phyloP scores from a whole-genome alignment of 2,888 invertebrate genomes.

The Pachydiplax longipennis region DNA sequence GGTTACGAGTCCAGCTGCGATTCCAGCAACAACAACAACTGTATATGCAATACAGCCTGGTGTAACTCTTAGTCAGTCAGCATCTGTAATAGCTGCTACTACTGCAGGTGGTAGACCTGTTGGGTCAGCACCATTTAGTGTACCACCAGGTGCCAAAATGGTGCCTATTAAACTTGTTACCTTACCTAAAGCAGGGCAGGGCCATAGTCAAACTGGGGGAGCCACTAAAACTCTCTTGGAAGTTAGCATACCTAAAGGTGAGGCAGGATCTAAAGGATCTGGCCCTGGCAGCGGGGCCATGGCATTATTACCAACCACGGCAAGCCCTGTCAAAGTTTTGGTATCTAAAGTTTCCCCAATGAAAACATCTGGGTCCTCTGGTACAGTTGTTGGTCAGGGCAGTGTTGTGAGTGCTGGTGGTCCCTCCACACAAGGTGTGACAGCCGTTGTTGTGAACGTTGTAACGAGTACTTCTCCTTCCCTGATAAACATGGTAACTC shows the following conservation, averaged over 20 bases:
- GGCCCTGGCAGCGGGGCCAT: conserved; percentile 47
- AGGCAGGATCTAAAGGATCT: conserved; percentile 41
- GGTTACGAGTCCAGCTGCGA: background rate
- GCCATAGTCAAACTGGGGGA: conserved; percentile 46
- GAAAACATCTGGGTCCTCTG: conserved; percentile 48
- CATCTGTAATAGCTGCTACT: conserved; percentile 50
- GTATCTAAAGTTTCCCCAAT: conserved; percentile 53
- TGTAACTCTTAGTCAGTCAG: conserved; percentile 47
- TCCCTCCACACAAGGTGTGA: conserved; percentile 38
- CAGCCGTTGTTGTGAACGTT: conserved; percentile 46
- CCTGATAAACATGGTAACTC: conserved; percentile 45
- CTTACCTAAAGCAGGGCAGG: conserved; percentile 53
- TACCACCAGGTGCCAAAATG: conserved; percentile 55
- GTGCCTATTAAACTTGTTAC: conserved; percentile 57
- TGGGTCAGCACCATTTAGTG: conserved; percentile 36
- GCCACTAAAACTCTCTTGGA: conserved; percentile 43
- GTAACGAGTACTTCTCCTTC: conserved; percentile 45
- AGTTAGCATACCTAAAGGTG: conserved; percentile 46
- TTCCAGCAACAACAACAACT: conserved; percentile 47
- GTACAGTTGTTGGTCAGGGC: conserved; percentile 48
- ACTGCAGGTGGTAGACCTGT: conserved; percentile 46
- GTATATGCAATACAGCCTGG: conserved; percentile 52
- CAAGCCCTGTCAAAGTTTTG: conserved; percentile 54
- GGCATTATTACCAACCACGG: conserved; percentile 47
- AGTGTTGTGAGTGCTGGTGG: conserved; percentile 20